A percentile compares a stretch with the other conserved stretches of the same genome.
phyloP scores from a whole-genome alignment of 2,113 vertebrate species.

The Poeciliopsis retropinna region DNA sequence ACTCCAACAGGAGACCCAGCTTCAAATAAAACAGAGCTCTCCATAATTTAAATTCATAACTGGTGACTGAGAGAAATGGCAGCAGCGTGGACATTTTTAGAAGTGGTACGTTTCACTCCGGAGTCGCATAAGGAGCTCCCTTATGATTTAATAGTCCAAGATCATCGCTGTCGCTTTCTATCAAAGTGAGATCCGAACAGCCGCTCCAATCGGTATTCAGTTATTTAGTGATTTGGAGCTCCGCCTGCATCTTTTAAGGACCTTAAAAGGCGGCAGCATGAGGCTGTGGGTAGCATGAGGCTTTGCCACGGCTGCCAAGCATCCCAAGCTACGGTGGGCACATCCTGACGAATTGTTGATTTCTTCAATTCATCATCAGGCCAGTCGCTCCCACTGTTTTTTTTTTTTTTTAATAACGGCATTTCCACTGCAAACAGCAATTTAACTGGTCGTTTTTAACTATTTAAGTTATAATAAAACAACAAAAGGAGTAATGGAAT shows the following conservation, averaged over 20 bases:
- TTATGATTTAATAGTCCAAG: slow-evolving; percentile 17
- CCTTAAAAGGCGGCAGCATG: slow-evolving; percentile 5
- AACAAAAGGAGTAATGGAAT: not conserved
- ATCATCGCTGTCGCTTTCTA: slow-evolving; percentile 3
- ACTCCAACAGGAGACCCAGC: not conserved
- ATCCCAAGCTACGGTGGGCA: not conserved
- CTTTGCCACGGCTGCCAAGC: slow-evolving; percentile 3
- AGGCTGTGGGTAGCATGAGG: slow-evolving; percentile 2
- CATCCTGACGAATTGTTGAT: slow-evolving; percentile 16
- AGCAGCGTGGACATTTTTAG: not conserved
- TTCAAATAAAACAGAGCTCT: not conserved
- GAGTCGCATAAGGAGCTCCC: not conserved
- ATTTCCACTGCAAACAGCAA: not conserved
- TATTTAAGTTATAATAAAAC: too few species aligned
- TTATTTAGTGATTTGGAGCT: slow-evolving; percentile 35
- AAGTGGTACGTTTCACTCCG: slow-evolving; percentile 13
- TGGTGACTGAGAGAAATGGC: not conserved
- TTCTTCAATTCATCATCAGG: slow-evolving; percentile 5
- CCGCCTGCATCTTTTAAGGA: slow-evolving; percentile 2
- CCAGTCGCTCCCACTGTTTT: not conserved
- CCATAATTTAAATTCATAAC: not conserved
- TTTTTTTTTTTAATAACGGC: not conserved
- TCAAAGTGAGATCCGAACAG: slow-evolving; percentile 16
- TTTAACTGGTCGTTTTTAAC: not conserved
- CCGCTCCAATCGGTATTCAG: slow-evolving; percentile 24